Evolutionary conservation across 2,888 invertebrate species (phyloP), one percentile per base, ranked within the genome.

Genomic region (Helleia helle): DNA sequence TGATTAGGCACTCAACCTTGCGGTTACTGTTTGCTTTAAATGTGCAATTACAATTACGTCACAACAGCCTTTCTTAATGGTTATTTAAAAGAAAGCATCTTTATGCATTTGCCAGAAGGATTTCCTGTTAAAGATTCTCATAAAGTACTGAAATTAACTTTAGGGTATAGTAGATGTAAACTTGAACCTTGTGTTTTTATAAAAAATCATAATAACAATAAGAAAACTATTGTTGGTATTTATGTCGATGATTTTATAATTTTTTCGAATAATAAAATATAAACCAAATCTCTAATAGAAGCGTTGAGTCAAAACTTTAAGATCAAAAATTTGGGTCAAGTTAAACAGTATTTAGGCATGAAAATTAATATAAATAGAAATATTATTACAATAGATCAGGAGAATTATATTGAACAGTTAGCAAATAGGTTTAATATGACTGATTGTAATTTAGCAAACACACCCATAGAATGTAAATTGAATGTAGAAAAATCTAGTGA

Each of bases 281-380:
- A n/a, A 1, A 1, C 1, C 25, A 25, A 25, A 25, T 26, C n/a
- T n/a, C 11, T 11, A n/a, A 26, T 26, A 26, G 9, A 5, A 26
- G 26, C 4, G 2, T 3, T n/a, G 26, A 11, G 9, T 26, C 5
- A 26, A 6, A 26, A 26, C 5, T 11, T 26, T 11, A 26, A n/a
- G n/a, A 26, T 4, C 11, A 11, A 11, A 26, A 5, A 4, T 26
- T n/a, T 26, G n/a, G 11, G 5, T n/a, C 11, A 9, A 2, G 26
- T 31, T 31, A 31, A 31, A 4, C n/a, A 31, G 5, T 31, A 31
- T 36, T 8, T 36, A 36, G 24, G 24, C 11, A 36, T 24, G 36
- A 36, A 36, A 12, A 22, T 36, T 36, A 22, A 9, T 22, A 24
- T 36, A 9, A 36, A 22, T 36, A 36, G 11, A 12, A 9, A 36